Evolutionary conservation across 2,113 vertebrate genomes (phyloP).

Genomic region (Saccopteryx leptura): DNA sequence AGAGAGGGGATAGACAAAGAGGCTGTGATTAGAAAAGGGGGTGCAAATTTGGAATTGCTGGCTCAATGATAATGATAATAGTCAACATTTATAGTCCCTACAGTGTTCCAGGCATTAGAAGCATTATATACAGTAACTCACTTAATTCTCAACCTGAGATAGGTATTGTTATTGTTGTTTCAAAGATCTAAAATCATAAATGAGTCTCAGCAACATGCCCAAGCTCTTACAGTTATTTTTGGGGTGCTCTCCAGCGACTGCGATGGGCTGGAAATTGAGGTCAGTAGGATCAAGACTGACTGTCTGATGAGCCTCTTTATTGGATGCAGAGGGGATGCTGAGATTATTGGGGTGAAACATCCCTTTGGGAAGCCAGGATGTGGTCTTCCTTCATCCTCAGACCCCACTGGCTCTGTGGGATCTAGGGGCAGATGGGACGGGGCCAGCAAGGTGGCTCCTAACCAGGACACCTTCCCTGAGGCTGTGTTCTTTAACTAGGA

Average conservation of each 20-base stretch:
- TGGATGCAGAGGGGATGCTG: neutral
- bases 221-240: neutral
- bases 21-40: neutral
- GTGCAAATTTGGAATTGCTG: neutral
- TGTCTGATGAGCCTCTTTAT: neutral
- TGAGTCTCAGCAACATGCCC: neutral
- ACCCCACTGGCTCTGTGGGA: neutral
- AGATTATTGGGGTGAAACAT: neutral
- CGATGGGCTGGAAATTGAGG: neutral
- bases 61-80: neutral
- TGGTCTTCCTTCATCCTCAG: neutral
- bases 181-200: neutral
- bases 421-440: too few relatives aligned
- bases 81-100: neutral
- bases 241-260: neutral
- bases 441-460: neutral
- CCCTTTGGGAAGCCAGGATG: neutral
- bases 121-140: neutral
- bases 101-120: neutral
- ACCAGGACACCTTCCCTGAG: neutral
- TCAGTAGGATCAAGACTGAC: neutral
- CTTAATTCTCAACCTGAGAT: neutral
- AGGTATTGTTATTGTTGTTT: neutral
- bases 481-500: neutral
- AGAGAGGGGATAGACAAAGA: neutral